Evolutionary conservation across 2,888 invertebrate genomes (phyloP).

Genomic region (Therioaphis trifolii): DNA sequence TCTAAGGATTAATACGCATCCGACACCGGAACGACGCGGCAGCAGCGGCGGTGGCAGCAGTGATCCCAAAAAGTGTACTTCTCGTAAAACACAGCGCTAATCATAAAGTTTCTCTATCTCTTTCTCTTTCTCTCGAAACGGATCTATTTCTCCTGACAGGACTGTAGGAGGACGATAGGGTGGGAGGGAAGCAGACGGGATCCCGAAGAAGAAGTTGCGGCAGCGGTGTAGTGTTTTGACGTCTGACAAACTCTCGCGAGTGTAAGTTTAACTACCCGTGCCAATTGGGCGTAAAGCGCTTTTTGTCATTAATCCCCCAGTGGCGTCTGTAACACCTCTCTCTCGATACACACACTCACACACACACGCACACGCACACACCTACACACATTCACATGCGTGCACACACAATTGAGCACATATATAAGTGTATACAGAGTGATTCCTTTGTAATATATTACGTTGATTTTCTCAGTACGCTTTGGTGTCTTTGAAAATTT

Average conservation of each 20-base stretch:
- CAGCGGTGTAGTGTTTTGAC: conserved; percentile 24
- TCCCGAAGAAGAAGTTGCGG: too few species aligned
- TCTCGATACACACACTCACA: background rate
- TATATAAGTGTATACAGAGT: too few species aligned
- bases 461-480: too few species aligned
- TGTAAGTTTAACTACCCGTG: conserved; percentile 26
- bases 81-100: background rate
- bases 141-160: too few species aligned
- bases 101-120: conserved; percentile 26
- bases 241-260: conserved; percentile 41
- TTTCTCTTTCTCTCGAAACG: too few species aligned
- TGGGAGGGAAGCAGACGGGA: too few species aligned
- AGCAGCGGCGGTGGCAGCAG: too few species aligned
- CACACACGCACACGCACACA: background rate
- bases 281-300: conserved; percentile 55
- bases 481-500: too few species aligned
- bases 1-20: conserved; percentile 3
- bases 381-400: background rate
- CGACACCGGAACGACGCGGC: background rate
- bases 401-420: too few species aligned
- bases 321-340: conserved; percentile 8
- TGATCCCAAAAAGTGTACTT: background rate
- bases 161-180: background rate
- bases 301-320: conserved; percentile 42
- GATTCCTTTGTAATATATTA: too few species aligned